Base-by-base conservation (phyloP, 2,888 invertebrate species). In the Himalopsyche kuldschensis region DNA sequence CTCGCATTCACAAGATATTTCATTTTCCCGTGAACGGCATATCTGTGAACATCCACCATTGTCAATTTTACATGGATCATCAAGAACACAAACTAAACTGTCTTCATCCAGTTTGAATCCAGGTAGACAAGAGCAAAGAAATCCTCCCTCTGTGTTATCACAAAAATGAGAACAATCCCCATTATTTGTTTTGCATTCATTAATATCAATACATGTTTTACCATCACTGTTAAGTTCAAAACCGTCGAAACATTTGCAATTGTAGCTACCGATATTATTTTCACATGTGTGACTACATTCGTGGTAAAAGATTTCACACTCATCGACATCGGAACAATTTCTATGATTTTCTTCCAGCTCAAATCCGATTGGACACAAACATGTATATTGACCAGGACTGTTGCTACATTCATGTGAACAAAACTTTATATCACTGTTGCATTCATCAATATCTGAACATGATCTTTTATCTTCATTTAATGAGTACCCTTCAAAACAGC, bases 181-280 rank as follows among this genome's bases (percentile, higher is more conserved):
- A 85, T 90, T 90, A 46, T 89, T 80, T 8, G 87, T 86, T 15
- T 89, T 87, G 86, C 94, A 94, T 88, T 94, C 94, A 87, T 94
- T 90, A 11, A 93, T 88, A 87, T 93, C 93, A n/a, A 88, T 87
- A 85, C 93, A 93, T 3, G 90, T 88, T 4, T 91, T 89, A 24
- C 90, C 90, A 78, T 91, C 91, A 20, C 88, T 88, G 5, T 90
- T 90, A 6, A 93, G 88, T 8, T 88, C 87, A 87, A 90, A 94
- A 0, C 94, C 94, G 2, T 89, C 87, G 17, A 92, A 92, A 87
- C 95, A 95, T n/a, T 89, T 89, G 88, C 96, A 96, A 84, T 90
- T 90, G 48, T 90, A 93, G 1, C 90, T 90, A 0, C 93, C 93
- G 8, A 89, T 88, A 0, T 88, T 88, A 85, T 93, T 93, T 2